Evolutionary conservation across 2,888 invertebrate genomes (phyloP).

Genomic region (Hoplodrina ambigua): DNA sequence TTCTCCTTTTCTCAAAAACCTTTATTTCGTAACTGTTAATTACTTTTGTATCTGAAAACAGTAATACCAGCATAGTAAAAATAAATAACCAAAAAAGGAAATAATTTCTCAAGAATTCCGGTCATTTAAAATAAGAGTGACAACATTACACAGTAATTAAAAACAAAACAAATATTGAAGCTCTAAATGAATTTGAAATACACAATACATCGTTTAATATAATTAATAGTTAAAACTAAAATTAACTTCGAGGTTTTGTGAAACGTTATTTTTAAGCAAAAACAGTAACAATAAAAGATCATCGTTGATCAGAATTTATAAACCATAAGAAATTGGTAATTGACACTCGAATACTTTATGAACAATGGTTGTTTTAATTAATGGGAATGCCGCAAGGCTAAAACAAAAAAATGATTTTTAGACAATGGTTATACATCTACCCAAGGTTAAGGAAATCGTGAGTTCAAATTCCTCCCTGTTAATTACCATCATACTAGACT

Average conservation of each 20-base stretch:
- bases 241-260: conserved; percentile 4
- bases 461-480: conserved; percentile 17
- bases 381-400: conserved; percentile 64
- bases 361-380: conserved; percentile 67
- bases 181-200: background rate
- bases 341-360: conserved; percentile 61
- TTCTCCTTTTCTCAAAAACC: background rate
- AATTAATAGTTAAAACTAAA: conserved; percentile 37
- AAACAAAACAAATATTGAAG: background rate
- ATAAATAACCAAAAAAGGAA: background rate
- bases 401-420: conserved; percentile 37
- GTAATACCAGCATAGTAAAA: conserved; percentile 12
- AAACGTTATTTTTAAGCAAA: conserved; percentile 37
- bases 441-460: conserved; percentile 32
- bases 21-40: no score
- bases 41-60: background rate
- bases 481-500: background rate
- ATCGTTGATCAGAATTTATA: conserved; percentile 60
- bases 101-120: background rate
- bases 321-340: conserved; percentile 74
- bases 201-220: conserved; percentile 39
- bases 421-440: conserved; percentile 14
- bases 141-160: conserved; percentile 8
- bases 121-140: background rate
- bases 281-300: conserved; percentile 61